Base-by-base conservation (phyloP, 2,888 invertebrate species). In the Lapara coniferarum region DNA sequence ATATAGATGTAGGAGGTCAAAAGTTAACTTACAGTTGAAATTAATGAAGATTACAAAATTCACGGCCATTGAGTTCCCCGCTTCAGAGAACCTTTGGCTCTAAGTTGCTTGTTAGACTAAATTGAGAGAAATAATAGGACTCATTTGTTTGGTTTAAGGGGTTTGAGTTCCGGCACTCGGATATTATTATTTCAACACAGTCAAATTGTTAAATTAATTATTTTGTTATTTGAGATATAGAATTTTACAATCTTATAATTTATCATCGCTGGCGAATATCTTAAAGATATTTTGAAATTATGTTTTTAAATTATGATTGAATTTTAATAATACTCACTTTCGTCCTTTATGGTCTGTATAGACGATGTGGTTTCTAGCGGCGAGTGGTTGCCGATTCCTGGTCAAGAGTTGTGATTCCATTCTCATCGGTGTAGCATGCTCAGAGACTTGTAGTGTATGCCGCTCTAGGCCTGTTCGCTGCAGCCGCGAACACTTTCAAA, bases 41-140 rank as follows among this genome's bases (percentile, higher is more conserved):
- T 92, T 92, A 93, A 93, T 93, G 91, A 89, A 93, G 92, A 93
- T 93, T 91, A 92, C 89, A 89, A 91, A 92, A 92, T 93, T 93
- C 91, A 90, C 91, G 91, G 91, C 88, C 93, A 92, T 92, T 92
- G 92, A 91, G 89, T 88, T 87, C 86, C 88, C 80, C 90, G 91
- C 90, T 88, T 85, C 89, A 88, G 87, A 88, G 89, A 92, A 91
- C 91, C 92, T 91, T 92, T 89, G 90, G 89, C 90, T 90, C 83
- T 87, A 88, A 92, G 84, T 90, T 87, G 89, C 91, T 92, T 92
- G 92, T 92, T 90, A 88, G 88, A 90, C 90, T 89, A 91, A 93
- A 93, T 93, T 91, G 91, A 91, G 93, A 93, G 92, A 91, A 92
- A 92, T 93, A 93, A 93, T 93, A 90, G 91, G 86, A 79, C 86